Evolutionary conservation across 2,113 vertebrate species (phyloP).

Genomic region (Gadus chalcogrammus): DNA sequence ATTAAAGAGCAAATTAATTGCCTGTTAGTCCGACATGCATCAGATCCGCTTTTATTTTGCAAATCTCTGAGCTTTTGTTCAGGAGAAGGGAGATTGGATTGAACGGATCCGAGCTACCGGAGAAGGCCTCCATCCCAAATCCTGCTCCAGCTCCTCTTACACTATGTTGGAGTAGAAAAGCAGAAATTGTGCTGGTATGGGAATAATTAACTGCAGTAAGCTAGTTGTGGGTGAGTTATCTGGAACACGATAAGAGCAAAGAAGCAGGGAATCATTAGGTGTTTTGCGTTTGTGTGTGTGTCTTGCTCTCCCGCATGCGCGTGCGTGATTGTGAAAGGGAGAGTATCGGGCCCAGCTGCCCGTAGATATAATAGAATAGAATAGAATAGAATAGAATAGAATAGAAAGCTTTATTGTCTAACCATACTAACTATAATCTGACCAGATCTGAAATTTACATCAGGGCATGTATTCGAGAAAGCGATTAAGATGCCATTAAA

Average conservation of each 20-base stretch:
- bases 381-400: no score
- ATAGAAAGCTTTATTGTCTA: no score
- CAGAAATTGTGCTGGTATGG: no score
- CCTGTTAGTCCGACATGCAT: neutral
- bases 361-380: no score
- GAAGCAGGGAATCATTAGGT: constrained; percentile 44
- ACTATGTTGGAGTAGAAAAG: no score
- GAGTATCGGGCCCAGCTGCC: neutral
- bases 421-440: neutral
- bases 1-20: constrained; percentile 38
- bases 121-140: no score
- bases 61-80: neutral
- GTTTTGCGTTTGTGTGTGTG: neutral
- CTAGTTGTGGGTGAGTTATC: neutral
- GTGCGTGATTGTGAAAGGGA: neutral
- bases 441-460: constrained; percentile 41
- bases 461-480: constrained; percentile 21
- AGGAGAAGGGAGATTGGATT: neutral
- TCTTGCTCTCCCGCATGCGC: neutral
- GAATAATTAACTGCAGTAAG: constrained; percentile 5
- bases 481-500: constrained; percentile 19
- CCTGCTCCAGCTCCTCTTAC: no score
- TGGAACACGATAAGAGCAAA: constrained; percentile 24
- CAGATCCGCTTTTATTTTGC: neutral
- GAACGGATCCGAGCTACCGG: no score